Evolutionary conservation across 2,113 vertebrate genomes (phyloP).

Genomic region (Catharus bicknelli): DNA sequence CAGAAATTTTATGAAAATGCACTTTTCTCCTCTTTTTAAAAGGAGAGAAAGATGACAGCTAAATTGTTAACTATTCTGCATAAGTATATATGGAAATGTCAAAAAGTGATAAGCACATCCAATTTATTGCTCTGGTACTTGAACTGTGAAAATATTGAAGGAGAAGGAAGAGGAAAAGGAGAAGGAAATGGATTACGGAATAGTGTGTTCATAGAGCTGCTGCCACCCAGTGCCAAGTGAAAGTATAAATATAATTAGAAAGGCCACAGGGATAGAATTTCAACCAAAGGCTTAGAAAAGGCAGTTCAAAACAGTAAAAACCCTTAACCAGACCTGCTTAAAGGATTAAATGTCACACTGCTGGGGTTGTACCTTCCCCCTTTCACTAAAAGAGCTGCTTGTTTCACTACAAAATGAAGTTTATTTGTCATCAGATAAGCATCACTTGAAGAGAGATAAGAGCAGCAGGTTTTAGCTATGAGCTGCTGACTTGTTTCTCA

Average conservation of each 20-base stretch:
- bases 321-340: constrained; percentile 34
- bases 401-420: not conserved
- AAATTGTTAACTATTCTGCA: constrained; percentile 1
- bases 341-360: constrained; percentile 30
- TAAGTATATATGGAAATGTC: constrained; percentile 29
- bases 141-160: not conserved
- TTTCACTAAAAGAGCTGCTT: not conserved
- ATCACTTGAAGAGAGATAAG: not conserved
- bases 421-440: not conserved
- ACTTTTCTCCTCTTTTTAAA: not conserved
- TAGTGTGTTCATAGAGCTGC: constrained; percentile 53
- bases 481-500: not conserved
- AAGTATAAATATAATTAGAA: constrained; percentile 64
- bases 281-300: too few relatives aligned
- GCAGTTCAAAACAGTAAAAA: not conserved
- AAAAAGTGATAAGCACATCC: not conserved
- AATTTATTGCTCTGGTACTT: constrained; percentile 54
- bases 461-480: not conserved
- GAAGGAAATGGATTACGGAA: constrained; percentile 29
- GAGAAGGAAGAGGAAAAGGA: not conserved
- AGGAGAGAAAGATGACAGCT: constrained; percentile 5
- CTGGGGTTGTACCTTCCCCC: not conserved
- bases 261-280: constrained; percentile 55
- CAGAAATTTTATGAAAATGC: not conserved
- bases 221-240: constrained; percentile 70